Percentiles rank a stretch among this genome's conserved stretches.
phyloP scores from a whole-genome alignment of 2,797 vertebrate genomes.

The Halcyon smyrnensis region DNA sequence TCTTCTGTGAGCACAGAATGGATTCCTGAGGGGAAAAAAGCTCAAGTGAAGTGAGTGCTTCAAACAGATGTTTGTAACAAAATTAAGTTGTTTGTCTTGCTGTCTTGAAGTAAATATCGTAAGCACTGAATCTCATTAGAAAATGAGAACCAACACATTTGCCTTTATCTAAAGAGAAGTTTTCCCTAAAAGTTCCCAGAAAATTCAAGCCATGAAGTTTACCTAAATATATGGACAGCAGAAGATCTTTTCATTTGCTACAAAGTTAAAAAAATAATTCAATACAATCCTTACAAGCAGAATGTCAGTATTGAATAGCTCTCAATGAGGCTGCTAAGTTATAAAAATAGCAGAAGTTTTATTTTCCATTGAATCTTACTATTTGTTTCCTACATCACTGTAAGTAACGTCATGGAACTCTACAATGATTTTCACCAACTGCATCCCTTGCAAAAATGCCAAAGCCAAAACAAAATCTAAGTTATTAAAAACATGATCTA shows the following conservation, averaged over 20 bases:
- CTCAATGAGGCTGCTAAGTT: not conserved
- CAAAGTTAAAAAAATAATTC: not conserved
- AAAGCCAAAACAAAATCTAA: not conserved
- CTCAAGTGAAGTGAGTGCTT: slow-evolving; percentile 60
- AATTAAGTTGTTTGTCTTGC: slow-evolving; percentile 63
- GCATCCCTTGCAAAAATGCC: not conserved
- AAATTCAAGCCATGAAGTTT: slow-evolving; percentile 3
- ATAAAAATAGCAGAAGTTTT: not conserved
- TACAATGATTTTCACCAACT: not conserved
- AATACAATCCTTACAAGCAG: not conserved
- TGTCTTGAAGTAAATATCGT: slow-evolving; percentile 64
- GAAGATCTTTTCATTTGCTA: not conserved
- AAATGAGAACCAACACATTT: slow-evolving; percentile 15
- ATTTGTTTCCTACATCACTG: not conserved
- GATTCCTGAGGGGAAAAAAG: slow-evolving; percentile 48
- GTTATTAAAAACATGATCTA: not conserved
- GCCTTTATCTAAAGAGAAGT: not conserved
- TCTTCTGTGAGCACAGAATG: slow-evolving; percentile 70
- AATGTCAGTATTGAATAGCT: not conserved
- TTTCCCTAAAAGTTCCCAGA: not conserved
- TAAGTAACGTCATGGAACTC: not conserved
- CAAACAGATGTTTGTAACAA: slow-evolving; percentile 65
- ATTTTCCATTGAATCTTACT: not conserved
- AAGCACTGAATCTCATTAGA: slow-evolving; percentile 49
- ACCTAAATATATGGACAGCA: not conserved